Percentiles rank a stretch among this genome's conserved stretches.
phyloP scores from a whole-genome alignment of 2,113 vertebrate species.

The Melanocharis versteri region DNA sequence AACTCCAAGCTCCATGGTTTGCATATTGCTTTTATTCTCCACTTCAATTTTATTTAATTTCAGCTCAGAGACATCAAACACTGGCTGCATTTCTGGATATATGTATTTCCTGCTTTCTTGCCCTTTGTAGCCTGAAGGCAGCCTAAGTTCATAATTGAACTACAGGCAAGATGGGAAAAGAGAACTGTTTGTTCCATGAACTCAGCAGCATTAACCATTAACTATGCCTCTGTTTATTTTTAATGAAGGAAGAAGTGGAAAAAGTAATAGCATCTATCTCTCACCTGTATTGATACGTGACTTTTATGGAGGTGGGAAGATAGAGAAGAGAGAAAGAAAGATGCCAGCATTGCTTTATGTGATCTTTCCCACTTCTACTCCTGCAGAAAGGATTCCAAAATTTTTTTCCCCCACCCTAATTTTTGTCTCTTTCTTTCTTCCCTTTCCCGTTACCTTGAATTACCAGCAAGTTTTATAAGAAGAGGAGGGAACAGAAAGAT shows the following conservation, averaged over 20 bases:
- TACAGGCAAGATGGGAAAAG: neutral
- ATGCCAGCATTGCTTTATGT: neutral
- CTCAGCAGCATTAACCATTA: slow-evolving; percentile 38
- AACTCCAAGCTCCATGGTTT: neutral
- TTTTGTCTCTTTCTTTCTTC: neutral
- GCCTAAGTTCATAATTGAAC: slow-evolving; percentile 29
- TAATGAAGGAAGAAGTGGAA: neutral
- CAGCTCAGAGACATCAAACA: slow-evolving; percentile 24
- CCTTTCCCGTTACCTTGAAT: neutral
- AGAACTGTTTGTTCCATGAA: slow-evolving; percentile 1
- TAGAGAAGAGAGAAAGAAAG: neutral
- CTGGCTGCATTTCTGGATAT: slow-evolving; percentile 1
- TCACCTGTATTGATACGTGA: neutral
- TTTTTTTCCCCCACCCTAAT: neutral
- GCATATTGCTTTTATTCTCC: neutral
- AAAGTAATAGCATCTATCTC: neutral
- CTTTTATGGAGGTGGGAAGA: neutral
- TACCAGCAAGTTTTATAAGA: neutral
- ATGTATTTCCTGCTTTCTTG: slow-evolving; percentile 3
- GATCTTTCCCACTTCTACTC: neutral
- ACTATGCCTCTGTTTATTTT: neutral
- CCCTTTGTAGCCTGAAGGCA: slow-evolving; percentile 40
- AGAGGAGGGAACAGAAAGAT: neutral
- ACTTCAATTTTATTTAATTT: neutral
- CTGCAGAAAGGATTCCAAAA: neutral